Evolutionary conservation across 2,113 vertebrate species (phyloP).

Genomic region (Actinemys pallida): DNA sequence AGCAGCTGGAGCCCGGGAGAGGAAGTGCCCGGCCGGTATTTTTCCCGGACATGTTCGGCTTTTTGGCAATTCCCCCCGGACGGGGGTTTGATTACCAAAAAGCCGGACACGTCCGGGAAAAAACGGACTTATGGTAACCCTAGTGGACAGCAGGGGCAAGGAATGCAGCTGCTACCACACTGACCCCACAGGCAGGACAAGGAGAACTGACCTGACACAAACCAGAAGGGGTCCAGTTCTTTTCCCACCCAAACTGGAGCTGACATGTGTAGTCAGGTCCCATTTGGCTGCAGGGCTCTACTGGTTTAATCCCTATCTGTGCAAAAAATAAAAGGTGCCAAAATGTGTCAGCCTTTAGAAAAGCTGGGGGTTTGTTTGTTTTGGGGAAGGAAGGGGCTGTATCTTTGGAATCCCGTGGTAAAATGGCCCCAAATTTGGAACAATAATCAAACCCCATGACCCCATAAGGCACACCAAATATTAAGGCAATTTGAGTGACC

Average conservation of each 20-base stretch:
- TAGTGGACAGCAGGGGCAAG: neutral
- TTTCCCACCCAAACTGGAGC: neutral
- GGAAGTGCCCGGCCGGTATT: too few relatives aligned
- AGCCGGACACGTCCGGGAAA: too few relatives aligned
- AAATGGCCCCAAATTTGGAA: neutral
- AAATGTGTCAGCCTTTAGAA: neutral
- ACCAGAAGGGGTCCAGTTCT: neutral
- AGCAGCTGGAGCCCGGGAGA: too few relatives aligned
- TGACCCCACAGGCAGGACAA: neutral
- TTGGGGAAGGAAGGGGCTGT: too few relatives aligned
- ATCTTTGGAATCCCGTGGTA: neutral
- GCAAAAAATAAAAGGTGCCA: too few relatives aligned
- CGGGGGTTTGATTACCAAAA: too few relatives aligned
- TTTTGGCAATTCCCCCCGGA: too few relatives aligned
- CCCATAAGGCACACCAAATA: neutral
- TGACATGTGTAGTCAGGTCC: neutral
- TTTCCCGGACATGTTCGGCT: too few relatives aligned
- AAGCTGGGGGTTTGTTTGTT: neutral
- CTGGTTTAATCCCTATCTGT: neutral
- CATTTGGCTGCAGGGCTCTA: neutral
- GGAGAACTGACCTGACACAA: neutral
- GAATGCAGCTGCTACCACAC: neutral
- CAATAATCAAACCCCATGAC: neutral
- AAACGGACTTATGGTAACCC: too few relatives aligned
- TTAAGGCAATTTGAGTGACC: neutral